These are phyloP conservation scores for Calameuta filiformis DNA, from an alignment of 2,888 invertebrate species.

Conservation along the genomic window DNA sequence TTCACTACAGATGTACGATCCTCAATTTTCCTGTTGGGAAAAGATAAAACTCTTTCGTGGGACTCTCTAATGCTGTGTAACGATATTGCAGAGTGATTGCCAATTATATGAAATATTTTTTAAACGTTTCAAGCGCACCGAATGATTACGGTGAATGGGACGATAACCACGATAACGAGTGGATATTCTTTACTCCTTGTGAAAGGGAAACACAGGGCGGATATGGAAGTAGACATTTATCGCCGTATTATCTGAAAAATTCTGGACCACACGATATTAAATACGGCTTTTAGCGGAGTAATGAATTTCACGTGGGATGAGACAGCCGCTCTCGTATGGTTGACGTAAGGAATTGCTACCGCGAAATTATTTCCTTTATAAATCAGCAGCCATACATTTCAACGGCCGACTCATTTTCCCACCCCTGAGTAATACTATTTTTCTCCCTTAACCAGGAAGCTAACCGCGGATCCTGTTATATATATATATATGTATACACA, in stretches of 20 bases:
- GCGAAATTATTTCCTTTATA: conserved; percentile 63
- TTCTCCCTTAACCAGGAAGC: background rate
- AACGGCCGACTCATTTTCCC: conserved; percentile 38
- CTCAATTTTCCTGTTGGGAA: background rate
- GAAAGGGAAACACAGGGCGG: background rate
- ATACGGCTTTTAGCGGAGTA: conserved; percentile 47
- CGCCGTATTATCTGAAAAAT: conserved; percentile 4
- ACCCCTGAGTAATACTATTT: conserved; percentile 22
- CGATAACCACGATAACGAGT: background rate
- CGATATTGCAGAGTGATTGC: background rate
- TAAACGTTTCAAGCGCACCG: background rate
- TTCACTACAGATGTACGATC: background rate
- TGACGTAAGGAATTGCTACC: conserved; percentile 53
- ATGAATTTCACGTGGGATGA: conserved; percentile 50
- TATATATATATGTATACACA: background rate
- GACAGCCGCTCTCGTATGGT: conserved; percentile 17
- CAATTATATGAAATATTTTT: background rate
- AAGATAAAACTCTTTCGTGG: background rate
- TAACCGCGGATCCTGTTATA: background rate
- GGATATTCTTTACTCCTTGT: background rate
- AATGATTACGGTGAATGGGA: background rate
- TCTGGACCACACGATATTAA: conserved; percentile 37
- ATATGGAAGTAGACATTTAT: background rate
- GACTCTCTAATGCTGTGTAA: background rate
- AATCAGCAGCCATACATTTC: conserved; percentile 61